Percentiles rank a stretch among this genome's conserved stretches.
phyloP scores from a whole-genome alignment of 1,140 invertebrate genomes.

The Drosophila watanabei region DNA sequence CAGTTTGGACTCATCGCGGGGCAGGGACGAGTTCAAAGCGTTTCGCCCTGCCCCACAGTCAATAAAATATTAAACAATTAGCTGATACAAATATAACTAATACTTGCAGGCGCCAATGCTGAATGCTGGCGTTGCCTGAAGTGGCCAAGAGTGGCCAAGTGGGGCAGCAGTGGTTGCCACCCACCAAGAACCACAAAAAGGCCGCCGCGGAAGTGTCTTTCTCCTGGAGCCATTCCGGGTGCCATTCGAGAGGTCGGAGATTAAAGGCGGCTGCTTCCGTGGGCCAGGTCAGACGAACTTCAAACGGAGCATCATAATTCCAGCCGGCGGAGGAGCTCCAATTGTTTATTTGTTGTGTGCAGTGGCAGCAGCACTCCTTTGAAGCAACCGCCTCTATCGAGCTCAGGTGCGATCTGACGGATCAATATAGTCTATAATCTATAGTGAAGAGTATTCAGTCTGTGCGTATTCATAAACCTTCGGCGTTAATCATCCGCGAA shows the following conservation, averaged over 20 bases:
- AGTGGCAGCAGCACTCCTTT: constrained; percentile 62
- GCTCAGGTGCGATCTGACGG: constrained; percentile 64
- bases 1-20: constrained; percentile 63
- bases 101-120: constrained; percentile 38
- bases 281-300: constrained; percentile 52
- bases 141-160: too few species aligned
- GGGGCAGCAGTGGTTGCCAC: constrained; percentile 62
- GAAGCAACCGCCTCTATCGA: constrained; percentile 62
- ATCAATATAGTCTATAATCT: constrained; percentile 16
- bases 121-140: constrained; percentile 6
- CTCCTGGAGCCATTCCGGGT: constrained; percentile 34
- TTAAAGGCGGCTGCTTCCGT: constrained; percentile 69
- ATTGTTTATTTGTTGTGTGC: constrained; percentile 72
- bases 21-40: constrained; percentile 70
- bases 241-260: constrained; percentile 47
- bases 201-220: constrained; percentile 72
- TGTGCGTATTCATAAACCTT: constrained; percentile 1
- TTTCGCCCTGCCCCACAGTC: constrained; percentile 23
- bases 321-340: constrained; percentile 44
- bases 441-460: too few species aligned
- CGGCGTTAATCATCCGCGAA: constrained; percentile 71
- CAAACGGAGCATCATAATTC: constrained; percentile 72
- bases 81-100: constrained; percentile 56
- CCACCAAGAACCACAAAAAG: constrained; percentile 58
- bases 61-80: constrained; percentile 80